Base-by-base conservation (phyloP, 2,888 invertebrate genomes). In the Thyatira batis region DNA sequence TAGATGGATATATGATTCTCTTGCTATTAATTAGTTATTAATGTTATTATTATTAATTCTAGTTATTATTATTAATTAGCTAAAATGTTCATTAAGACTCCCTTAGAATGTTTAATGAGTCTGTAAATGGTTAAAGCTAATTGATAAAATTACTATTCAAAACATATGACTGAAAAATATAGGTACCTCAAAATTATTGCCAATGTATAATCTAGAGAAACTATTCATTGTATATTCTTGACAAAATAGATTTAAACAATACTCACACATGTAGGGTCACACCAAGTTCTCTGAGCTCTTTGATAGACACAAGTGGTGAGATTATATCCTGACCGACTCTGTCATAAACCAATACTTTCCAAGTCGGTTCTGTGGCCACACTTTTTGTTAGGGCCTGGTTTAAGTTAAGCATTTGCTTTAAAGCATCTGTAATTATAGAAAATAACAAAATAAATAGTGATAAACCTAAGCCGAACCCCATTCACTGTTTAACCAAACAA, bases 321-420 rank as follows among this genome's bases (percentile, higher is more conserved):
- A 99, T 98, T 50, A 99, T 98, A 82, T 99, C 99, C 90, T 99
- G 99, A 3, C 99, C 99, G 67, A 96, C 95, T 73, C 97, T 94
- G 84, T 99, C 99, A 80, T 99, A 99, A 60, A 99, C 95, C 58
- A 99, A 92, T 55, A 99, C 95, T 93, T 99, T 99, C 98, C 98
- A 99, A 11, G 96, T 95, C 21, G 98, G 98, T 88, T 99, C 97
- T 33, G 95, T 94, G 9, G 95, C 94, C 48, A 95, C 93, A 56
- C 94, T 93, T 84, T 96, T 97, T 2, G 95, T 94, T 60, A 95
- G 92, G 30, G 96, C 94, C 71, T 95, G 94, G 87, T 98, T 98
- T 55, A 99, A 93, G 92, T 98, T 98, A 57, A 99, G 93, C 98
- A 99, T 98, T 91, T 98, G 97, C 92, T 96, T 97, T 63, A 99